phyloP scores from a whole-genome alignment of 2,888 invertebrate species.

The Dicranocentrus wangi region DNA sequence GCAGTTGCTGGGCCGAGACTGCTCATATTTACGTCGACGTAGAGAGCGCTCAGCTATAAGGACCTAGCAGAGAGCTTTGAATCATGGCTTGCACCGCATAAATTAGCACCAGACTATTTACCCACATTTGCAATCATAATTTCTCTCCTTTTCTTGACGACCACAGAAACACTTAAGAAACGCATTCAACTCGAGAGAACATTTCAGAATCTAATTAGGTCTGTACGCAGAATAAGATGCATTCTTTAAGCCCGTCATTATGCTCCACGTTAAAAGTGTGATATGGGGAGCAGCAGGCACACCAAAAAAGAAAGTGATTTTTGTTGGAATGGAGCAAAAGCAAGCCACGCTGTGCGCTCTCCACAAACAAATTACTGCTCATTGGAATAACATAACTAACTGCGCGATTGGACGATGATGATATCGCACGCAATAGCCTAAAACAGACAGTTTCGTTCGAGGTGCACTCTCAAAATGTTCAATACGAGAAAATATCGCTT shows the following conservation, averaged over 20 bases:
- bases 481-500: too few relatives aligned
- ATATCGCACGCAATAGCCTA: too few relatives aligned
- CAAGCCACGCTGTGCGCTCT: background rate
- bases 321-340: background rate
- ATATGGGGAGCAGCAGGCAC: background rate
- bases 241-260: constrained; percentile 3
- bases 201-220: constrained; percentile 57
- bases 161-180: background rate
- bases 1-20: constrained; percentile 40
- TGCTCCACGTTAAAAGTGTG: background rate
- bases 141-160: constrained; percentile 23
- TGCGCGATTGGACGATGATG: background rate
- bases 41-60: background rate
- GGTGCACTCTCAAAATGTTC: too few relatives aligned
- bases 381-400: background rate
- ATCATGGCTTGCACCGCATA: constrained; percentile 48
- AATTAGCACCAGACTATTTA: constrained; percentile 57
- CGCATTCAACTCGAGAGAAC: constrained; percentile 7
- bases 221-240: constrained; percentile 10
- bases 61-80: constrained; percentile 9
- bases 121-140: constrained; percentile 64
- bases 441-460: too few relatives aligned
- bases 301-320: constrained; percentile 47
- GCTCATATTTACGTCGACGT: constrained; percentile 5
- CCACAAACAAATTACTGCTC: background rate